Percentiles rank a stretch among this genome's conserved stretches.
Conservation (phyloP, 2,888 invertebrate genomes). For the Cataglyphis albicans region DNA sequence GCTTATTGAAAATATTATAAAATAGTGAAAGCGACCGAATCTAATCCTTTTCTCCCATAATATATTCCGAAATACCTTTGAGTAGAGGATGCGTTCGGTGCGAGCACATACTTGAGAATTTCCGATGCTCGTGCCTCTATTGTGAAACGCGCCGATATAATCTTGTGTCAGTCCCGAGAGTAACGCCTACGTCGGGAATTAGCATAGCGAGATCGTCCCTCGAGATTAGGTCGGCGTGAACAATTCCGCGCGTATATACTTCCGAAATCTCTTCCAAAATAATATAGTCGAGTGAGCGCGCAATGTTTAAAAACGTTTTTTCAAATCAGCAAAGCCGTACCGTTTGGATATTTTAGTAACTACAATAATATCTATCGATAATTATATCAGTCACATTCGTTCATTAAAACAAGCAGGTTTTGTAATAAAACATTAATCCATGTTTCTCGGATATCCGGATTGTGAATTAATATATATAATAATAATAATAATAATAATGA, state of each 20-base stretch:
- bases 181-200: constrained; percentile 74
- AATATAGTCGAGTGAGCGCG: too few species aligned
- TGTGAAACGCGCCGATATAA: constrained; percentile 69
- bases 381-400: neutral
- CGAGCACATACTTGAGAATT: constrained; percentile 61
- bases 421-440: neutral
- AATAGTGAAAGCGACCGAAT: constrained; percentile 55
- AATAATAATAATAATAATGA: too few species aligned
- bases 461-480: neutral
- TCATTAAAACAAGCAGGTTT: neutral
- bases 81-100: constrained; percentile 64
- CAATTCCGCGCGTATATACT: constrained; percentile 52
- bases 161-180: constrained; percentile 67
- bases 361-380: neutral
- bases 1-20: neutral
- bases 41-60: constrained; percentile 66
- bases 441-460: neutral
- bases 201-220: constrained; percentile 70
- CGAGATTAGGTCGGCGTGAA: constrained; percentile 60
- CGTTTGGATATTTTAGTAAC: neutral
- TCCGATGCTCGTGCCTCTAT: constrained; percentile 68
- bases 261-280: constrained; percentile 59
- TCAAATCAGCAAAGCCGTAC: neutral
- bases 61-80: constrained; percentile 71
- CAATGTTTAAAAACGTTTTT: neutral